Evolutionary conservation across 2,113 vertebrate species (phyloP), one percentile per base, ranked within the genome.

Genomic region (Lonchura striata): DNA sequence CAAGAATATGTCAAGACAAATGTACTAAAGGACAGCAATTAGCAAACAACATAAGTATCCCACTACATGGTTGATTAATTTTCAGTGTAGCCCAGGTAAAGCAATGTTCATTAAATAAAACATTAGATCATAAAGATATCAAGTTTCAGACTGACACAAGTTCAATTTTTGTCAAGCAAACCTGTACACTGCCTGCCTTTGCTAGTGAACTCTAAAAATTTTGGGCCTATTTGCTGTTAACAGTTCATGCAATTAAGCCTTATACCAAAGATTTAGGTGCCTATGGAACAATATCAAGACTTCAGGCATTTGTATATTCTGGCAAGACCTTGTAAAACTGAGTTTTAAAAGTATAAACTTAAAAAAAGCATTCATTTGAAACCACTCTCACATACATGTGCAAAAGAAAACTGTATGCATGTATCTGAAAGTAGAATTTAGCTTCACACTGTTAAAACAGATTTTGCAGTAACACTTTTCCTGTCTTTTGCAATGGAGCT

Each of bases 1-100:
- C 30, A 57, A 93, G 95, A 86, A 92, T 83, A 91, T 27, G 66
- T 93, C 52, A 60, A 46, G 59, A 90, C 49, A 89, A 91, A 88
- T 15, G 81, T 82, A 90, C 60, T 56, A 60, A 77, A 88, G 85
- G 60, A 72, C 33, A 80, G 35, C 30, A 87, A 91, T 88, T 90
- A 95, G 88, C 56, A 80, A 86, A 13, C 66, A 82, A 65, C 53
- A 77, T 5, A 33, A 95, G 41, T 35, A 79, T 78, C 42, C 23
- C 46, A 68, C 50, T 80, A 52, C 21, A 30, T 0, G 4, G 21
- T 8, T 60, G 46, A 89, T 10, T 79, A 74, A 92, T 37, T 50
- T 53, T 35, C 66, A 74, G 0, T 0, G 0, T 41, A 57, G 70
- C 14, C 49, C 57, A 90, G n/a, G 44, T 56, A 56, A 89, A 44